Base-by-base conservation (phyloP, 2,888 invertebrate genomes). In the Eupithecia vulgata region DNA sequence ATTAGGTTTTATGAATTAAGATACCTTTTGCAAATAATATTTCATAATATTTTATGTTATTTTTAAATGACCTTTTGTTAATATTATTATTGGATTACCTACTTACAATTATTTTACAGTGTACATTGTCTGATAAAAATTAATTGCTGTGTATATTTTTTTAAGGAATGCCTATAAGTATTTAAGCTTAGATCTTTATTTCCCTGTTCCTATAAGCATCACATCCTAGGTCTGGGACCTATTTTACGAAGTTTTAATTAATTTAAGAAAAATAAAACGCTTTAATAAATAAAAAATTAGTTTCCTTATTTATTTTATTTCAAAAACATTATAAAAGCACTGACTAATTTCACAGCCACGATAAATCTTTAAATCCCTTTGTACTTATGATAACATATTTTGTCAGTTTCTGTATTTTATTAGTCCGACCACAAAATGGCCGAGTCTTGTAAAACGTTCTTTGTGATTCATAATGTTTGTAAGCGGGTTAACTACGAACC, bases 321-420 rank as follows among this genome's bases (percentile, higher is more conserved):
- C n/a, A 17, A 34, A 21, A 61, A 61, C 8, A 61, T 30, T 17
- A 61, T 34, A 61, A 61, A 61, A 34, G 30, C 17, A 34, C 61
- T 34, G 34, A 61, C 34, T 61, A 34, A 61, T 61, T 61, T 61
- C 61, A 61, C 61, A 61, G 61, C 61, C 61, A 34, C 15, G 61
- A 5, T 15, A 61, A 15, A 59, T 59, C 15, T 48, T 48, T 61
- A 61, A 25, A 15, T 34, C 15, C 2, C 2, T 34, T 52, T 52
- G 52, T 52, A 52, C 52, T 52, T 48, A 3, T 48, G 30, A 12
- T 5, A 59, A 59, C 30, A 59, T 25, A 30, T 25, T 57, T 10
- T 25, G 25, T 13, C 21, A 12, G 7, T 52, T 25, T 15, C 42
- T 42, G 42, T 25, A 10, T 13, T 25, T 25, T 25, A 57, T 30